Evolutionary conservation across 2,888 invertebrate species (phyloP).

Genomic region (Drosophila percnosoma): DNA sequence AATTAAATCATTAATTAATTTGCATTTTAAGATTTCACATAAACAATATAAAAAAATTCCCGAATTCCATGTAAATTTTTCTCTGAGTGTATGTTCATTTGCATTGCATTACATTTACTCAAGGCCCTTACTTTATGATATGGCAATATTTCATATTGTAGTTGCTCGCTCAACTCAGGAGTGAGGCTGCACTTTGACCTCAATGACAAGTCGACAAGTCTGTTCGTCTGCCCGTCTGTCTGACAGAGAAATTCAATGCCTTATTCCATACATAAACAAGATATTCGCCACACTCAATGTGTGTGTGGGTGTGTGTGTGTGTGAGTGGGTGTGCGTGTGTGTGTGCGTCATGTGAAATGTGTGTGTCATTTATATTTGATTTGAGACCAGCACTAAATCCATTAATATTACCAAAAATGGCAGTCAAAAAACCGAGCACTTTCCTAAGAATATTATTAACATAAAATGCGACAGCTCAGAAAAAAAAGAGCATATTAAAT

Average conservation of each 20-base stretch:
- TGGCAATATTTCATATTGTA: constrained; percentile 53
- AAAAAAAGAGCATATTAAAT: constrained; percentile 3
- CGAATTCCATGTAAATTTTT: not conserved
- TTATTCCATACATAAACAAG: constrained; percentile 31
- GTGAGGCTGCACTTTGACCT: constrained; percentile 48
- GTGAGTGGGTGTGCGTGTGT: not conserved
- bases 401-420: constrained; percentile 32
- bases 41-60: not conserved
- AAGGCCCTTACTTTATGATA: constrained; percentile 46
- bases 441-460: not conserved
- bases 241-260: constrained; percentile 48
- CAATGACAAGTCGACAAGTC: constrained; percentile 2
- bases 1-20: not conserved
- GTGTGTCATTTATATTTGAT: constrained; percentile 53
- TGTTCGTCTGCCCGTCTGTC: not conserved
- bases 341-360: constrained; percentile 24
- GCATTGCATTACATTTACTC: constrained; percentile 46
- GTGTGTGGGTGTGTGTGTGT: too few relatives aligned
- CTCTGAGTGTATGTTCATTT: constrained; percentile 4
- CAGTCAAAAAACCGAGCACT: constrained; percentile 2
- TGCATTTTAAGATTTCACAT: not conserved
- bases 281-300: not conserved
- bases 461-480: not conserved
- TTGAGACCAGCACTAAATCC: constrained; percentile 23
- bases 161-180: constrained; percentile 17